Conservation (phyloP, 2,888 invertebrate genomes). For the Timandra comae region DNA sequence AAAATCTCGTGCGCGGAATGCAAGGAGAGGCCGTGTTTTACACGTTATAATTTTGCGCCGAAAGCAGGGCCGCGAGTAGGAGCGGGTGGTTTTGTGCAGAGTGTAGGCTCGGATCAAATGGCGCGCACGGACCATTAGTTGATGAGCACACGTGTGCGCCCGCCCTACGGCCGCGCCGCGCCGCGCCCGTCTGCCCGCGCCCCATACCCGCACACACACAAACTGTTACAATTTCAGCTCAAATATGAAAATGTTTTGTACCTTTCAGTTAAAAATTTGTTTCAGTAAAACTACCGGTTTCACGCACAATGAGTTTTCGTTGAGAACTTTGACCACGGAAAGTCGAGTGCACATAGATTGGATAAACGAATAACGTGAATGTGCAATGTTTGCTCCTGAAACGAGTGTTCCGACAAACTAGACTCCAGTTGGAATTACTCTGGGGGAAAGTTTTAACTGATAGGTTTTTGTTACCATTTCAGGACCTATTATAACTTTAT, state of each 20-base stretch:
- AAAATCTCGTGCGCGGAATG: slow-evolving; percentile 73
- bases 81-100: slow-evolving; percentile 64
- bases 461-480: slow-evolving; percentile 9
- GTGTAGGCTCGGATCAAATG: slow-evolving; percentile 75
- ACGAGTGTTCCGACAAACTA: slow-evolving; percentile 1
- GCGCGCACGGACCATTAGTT: slow-evolving; percentile 78
- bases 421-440: not conserved
- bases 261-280: slow-evolving; percentile 63
- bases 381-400: not conserved
- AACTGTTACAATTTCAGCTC: slow-evolving; percentile 70
- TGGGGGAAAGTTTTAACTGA: slow-evolving; percentile 1
- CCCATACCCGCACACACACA: slow-evolving; percentile 36
- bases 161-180: slow-evolving; percentile 45
- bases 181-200: slow-evolving; percentile 40
- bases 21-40: slow-evolving; percentile 72
- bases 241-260: slow-evolving; percentile 72
- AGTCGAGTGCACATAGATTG: slow-evolving; percentile 16
- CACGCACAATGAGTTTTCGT: slow-evolving; percentile 67
- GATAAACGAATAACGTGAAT: slow-evolving; percentile 2
- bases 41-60: slow-evolving; percentile 75
- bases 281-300: slow-evolving; percentile 67
- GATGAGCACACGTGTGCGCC: slow-evolving; percentile 71
- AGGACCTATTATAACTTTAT: too few relatives aligned
- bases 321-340: slow-evolving; percentile 51
- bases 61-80: slow-evolving; percentile 63